phyloP scores from a whole-genome alignment of 2,797 vertebrate species.

The Botia kubotai region DNA sequence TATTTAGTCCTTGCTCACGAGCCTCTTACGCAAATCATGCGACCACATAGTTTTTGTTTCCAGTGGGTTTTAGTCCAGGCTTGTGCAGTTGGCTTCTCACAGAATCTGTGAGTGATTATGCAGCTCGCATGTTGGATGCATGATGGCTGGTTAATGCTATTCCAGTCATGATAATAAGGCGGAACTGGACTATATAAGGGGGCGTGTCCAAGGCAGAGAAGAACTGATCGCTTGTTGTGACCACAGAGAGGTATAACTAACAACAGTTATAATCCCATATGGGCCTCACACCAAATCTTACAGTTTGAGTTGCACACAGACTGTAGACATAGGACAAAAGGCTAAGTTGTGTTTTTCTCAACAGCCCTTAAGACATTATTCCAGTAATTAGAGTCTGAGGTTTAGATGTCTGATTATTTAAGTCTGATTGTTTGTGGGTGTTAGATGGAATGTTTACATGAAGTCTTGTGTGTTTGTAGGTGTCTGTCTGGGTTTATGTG shows the following conservation, averaged over 20 bases:
- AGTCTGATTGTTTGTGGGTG: constrained; percentile 48
- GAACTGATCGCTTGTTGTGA: constrained; percentile 63
- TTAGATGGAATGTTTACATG: constrained; percentile 50
- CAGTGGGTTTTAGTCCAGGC: constrained; percentile 58
- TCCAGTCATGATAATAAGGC: constrained; percentile 83
- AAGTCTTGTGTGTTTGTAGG: constrained; percentile 36
- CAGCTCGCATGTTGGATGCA: constrained; percentile 77
- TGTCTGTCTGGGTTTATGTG: constrained; percentile 17
- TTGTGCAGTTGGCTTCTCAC: constrained; percentile 53
- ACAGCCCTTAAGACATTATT: constrained; percentile 41
- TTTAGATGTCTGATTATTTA: constrained; percentile 50
- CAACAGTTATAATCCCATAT: constrained; percentile 17
- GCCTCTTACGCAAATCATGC: constrained; percentile 57
- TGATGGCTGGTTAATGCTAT: constrained; percentile 75
- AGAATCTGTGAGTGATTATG: constrained; percentile 68
- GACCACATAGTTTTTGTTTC: constrained; percentile 57
- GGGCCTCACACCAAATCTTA: constrained; percentile 30
- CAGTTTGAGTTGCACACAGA: constrained; percentile 18
- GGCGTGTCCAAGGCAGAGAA: constrained; percentile 72
- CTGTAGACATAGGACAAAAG: no score
- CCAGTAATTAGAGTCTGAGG: constrained; percentile 56
- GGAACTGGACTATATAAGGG: constrained; percentile 75
- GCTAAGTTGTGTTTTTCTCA: constrained; percentile 13
- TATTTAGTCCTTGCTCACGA: constrained; percentile 50
- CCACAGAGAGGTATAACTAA: constrained; percentile 36